A percentile compares a stretch with the other conserved stretches of the same genome.
Conservation (phyloP, 2,113 vertebrate genomes). For the Melanerpes aurifrons region DNA sequence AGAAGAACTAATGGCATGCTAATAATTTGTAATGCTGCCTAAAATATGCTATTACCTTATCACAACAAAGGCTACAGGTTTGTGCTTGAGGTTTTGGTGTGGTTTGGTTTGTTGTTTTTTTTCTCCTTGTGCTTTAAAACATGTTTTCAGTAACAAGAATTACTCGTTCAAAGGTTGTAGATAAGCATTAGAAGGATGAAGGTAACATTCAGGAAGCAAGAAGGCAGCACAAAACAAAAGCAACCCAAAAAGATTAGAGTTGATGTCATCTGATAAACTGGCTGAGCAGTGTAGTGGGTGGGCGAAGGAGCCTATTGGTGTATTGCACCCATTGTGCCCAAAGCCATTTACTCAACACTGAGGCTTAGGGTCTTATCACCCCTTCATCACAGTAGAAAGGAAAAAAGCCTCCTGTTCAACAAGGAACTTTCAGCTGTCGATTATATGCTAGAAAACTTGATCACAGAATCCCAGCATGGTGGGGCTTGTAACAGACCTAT, state of each 20-base stretch:
- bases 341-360: background rate
- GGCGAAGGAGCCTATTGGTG: background rate
- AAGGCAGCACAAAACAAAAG: background rate
- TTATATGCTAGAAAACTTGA: background rate
- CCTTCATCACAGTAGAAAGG: background rate
- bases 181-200: background rate
- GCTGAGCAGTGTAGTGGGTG: background rate
- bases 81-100: too few relatives aligned
- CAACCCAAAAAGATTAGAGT: background rate
- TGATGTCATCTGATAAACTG: background rate
- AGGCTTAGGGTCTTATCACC: background rate
- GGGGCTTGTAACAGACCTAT: too few relatives aligned
- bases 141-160: background rate
- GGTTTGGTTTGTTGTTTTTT: background rate
- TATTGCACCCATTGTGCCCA: background rate
- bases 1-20: background rate
- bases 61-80: background rate
- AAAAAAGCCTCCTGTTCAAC: background rate
- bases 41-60: constrained; percentile 27
- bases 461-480: too few relatives aligned
- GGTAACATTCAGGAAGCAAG: background rate
- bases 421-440: background rate
- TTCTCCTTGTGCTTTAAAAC: background rate
- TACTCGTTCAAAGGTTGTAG: background rate
- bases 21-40: background rate